Base-by-base conservation (phyloP, 2,797 vertebrate species). In the Spinibarbus caldwelli region DNA sequence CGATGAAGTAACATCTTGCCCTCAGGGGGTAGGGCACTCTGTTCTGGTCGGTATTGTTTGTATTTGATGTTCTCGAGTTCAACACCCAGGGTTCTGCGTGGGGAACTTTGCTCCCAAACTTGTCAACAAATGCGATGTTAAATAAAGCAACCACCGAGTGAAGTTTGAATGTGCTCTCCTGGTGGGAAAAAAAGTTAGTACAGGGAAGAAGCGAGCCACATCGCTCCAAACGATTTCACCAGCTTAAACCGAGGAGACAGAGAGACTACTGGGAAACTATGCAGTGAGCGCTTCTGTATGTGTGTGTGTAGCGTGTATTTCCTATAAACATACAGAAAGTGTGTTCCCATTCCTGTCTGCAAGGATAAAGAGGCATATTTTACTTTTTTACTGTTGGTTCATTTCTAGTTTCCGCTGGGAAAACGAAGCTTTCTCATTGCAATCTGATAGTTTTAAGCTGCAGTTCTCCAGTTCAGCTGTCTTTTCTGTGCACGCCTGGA, bases 81-180 rank as follows among this genome's bases (percentile, higher is more conserved):
- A 86, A 80, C 78, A 57, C 75, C 80, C 45, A 19, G 47, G 38
- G 78, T 59, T 71, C 71, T 8, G 66, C 49, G 7, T 14, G 78
- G 57, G 71, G 86, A 89, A 90, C 89, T 88, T 88, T 86, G 83
- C 89, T 90, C 85, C 2, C 68, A 88, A 82, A 78, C 71, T 71
- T 80, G 85, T 80, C 79, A 85, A 87, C 89, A 86, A 83, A 86
- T 43, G 45, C 45, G 19, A 54, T 11, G 45, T 75, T 85, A 83
- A 45, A 87, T 71, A 86, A 79, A 88, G 86, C 49, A 70, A 47
- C 71, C n/a, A 71, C 66, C 14, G 59, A 79, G 87, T 64, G 75
- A 64, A 76, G 85, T 86, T 88, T 81, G 26, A 70, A 49, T 71
- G 81, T 31, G 80, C 52, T 85, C 29, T 11, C 80, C 54, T 52